Evolutionary conservation across 1,140 invertebrate species (phyloP).

Genomic region (Theocolax elegans): DNA sequence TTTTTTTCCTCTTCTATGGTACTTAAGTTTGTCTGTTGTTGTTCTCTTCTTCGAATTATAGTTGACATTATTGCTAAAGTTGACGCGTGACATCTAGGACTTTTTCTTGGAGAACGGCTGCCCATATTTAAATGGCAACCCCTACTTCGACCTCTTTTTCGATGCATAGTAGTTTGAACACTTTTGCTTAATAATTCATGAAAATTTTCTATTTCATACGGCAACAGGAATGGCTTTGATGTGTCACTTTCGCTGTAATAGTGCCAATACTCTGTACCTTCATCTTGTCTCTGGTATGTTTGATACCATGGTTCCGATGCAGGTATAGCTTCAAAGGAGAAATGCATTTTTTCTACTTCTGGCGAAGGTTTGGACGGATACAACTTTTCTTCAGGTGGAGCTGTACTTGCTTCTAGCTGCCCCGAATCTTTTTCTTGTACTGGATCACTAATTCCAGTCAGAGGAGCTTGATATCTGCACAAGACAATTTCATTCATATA

Average conservation of each 20-base stretch:
- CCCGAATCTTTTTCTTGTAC: slow-evolving; percentile 41
- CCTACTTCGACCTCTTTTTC: slow-evolving; percentile 53
- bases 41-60: slow-evolving; percentile 61
- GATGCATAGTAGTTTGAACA: slow-evolving; percentile 42
- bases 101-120: slow-evolving; percentile 79
- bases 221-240: slow-evolving; percentile 75
- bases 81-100: slow-evolving; percentile 85
- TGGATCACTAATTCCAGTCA: slow-evolving; percentile 53
- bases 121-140: slow-evolving; percentile 50
- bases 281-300: slow-evolving; percentile 80
- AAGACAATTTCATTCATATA: background rate
- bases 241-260: slow-evolving; percentile 65
- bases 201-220: slow-evolving; percentile 77
- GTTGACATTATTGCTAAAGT: slow-evolving; percentile 80
- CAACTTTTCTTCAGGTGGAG: slow-evolving; percentile 45
- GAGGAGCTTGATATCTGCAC: slow-evolving; percentile 55
- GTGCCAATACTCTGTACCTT: slow-evolving; percentile 71
- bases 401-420: slow-evolving; percentile 25
- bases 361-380: slow-evolving; percentile 69
- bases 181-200: slow-evolving; percentile 54
- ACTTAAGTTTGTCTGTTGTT: slow-evolving; percentile 48
- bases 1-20: slow-evolving; percentile 46
- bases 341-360: slow-evolving; percentile 74
- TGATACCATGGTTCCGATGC: slow-evolving; percentile 80
- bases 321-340: slow-evolving; percentile 81